phyloP scores from a whole-genome alignment of 2,888 invertebrate species.

The Drepana falcataria region DNA sequence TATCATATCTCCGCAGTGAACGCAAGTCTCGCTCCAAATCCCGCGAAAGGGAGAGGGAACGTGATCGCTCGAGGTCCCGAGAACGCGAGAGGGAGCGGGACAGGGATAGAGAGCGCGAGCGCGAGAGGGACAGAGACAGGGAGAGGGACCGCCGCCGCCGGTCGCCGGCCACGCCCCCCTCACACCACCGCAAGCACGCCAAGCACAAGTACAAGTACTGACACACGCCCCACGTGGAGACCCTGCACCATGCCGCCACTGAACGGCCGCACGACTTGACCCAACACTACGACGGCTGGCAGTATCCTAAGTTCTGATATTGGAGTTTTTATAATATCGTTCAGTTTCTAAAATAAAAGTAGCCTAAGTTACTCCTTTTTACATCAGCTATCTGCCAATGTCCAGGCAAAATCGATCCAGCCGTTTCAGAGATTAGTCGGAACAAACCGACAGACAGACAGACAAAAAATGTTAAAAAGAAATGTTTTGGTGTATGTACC shows the following conservation, averaged over 20 bases:
- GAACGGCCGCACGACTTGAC: background rate
- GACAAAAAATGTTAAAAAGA: too few species aligned
- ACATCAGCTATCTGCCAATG: too few species aligned
- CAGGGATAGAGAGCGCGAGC: constrained; percentile 41
- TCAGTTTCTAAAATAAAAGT: too few species aligned
- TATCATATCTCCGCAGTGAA: constrained; percentile 32
- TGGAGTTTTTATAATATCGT: too few species aligned
- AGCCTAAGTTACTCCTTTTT: too few species aligned
- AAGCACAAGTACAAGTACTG: constrained; percentile 61
- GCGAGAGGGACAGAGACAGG: constrained; percentile 43
- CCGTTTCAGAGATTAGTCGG: too few species aligned
- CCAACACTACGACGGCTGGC: background rate
- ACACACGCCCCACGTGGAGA: background rate
- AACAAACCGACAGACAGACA: too few species aligned
- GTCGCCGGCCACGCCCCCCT: constrained; percentile 63
- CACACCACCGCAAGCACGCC: constrained; percentile 61
- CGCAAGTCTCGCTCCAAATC: constrained; percentile 57
- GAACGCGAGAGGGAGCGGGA: constrained; percentile 36
- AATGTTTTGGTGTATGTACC: too few species aligned
- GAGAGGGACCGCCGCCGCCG: constrained; percentile 49
- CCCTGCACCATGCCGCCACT: background rate
- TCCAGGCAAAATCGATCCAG: too few species aligned
- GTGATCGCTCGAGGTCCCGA: constrained; percentile 36
- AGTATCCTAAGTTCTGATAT: background rate
- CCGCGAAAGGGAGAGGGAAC: constrained; percentile 39